Evolutionary conservation across 2,888 invertebrate species (phyloP).

Genomic region (Nymphalis polychloros): DNA sequence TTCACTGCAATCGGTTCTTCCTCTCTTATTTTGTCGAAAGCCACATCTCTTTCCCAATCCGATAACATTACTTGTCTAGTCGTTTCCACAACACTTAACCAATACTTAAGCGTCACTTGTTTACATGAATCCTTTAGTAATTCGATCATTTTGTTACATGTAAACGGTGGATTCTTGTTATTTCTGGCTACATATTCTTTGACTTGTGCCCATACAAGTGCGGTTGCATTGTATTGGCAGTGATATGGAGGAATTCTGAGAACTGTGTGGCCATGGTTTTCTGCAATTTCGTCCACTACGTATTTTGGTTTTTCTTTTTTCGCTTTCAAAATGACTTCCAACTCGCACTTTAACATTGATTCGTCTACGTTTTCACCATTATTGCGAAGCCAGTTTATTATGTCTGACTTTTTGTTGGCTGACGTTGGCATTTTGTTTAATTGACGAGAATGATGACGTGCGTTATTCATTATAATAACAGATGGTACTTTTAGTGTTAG

Average conservation of each 20-base stretch:
- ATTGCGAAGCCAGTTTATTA: slow-evolving; percentile 24
- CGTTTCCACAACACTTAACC: too few species aligned
- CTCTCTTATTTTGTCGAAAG: too few species aligned
- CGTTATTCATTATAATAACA: slow-evolving; percentile 7
- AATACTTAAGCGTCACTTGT: too few species aligned
- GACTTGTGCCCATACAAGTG: slow-evolving; percentile 1
- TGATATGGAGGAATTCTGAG: neutral
- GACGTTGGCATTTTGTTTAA: neutral
- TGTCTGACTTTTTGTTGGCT: slow-evolving; percentile 26
- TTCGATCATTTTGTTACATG: too few species aligned
- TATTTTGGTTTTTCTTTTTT: slow-evolving; percentile 1
- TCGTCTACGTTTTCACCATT: slow-evolving; percentile 23
- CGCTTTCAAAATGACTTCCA: neutral
- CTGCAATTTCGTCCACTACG: neutral
- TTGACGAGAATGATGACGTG: neutral
- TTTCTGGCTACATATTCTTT: neutral
- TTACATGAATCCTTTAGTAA: too few species aligned
- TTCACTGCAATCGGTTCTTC: too few species aligned
- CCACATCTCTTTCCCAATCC: too few species aligned
- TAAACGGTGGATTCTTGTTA: too few species aligned
- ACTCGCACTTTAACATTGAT: slow-evolving; percentile 1
- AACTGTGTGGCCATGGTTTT: neutral
- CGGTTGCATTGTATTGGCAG: slow-evolving; percentile 1
- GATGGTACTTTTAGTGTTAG: neutral
- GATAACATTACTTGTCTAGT: too few species aligned